A percentile compares a stretch with the other conserved stretches of the same genome.
Conservation (phyloP, 1,140 invertebrate species). For the Lasioglossum baleicum region DNA sequence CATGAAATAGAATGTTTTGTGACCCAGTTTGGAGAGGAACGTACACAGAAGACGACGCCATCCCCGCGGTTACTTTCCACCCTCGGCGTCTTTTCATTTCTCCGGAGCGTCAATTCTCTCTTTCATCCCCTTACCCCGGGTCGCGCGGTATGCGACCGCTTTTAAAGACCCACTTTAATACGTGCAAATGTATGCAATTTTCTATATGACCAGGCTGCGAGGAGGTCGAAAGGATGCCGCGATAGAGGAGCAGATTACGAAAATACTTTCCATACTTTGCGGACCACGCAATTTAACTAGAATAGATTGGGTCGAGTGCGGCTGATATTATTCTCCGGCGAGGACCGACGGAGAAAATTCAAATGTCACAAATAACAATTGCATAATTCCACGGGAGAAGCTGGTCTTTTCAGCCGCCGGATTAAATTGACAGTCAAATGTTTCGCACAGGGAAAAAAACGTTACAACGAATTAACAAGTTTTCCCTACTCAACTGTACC, state of each 20-base stretch:
- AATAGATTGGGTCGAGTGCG: not conserved
- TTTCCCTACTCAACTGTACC: no score
- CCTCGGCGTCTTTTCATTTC: conserved; percentile 11
- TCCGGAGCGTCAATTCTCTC: conserved; percentile 5
- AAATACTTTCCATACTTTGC: not conserved
- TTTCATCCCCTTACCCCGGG: conserved; percentile 9
- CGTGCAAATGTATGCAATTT: conserved; percentile 26
- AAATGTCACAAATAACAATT: not conserved
- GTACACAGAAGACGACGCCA: not conserved
- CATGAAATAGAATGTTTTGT: conserved; percentile 30
- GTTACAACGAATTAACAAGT: no score
- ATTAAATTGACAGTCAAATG: no score
- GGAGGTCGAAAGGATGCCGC: not conserved
- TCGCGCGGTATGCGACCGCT: not conserved
- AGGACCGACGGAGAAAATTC: not conserved
- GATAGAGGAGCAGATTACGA: not conserved
- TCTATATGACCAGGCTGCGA: not conserved
- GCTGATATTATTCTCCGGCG: no score
- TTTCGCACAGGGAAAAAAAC: no score
- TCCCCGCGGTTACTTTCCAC: conserved; percentile 1
- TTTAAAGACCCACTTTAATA: conserved; percentile 40
- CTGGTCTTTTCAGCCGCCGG: no score
- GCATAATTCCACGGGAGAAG: no score
- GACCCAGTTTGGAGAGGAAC: not conserved
- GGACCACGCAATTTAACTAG: not conserved